Evolutionary conservation across 2,888 invertebrate species (phyloP).

Genomic region (Melinaea menophilus): DNA sequence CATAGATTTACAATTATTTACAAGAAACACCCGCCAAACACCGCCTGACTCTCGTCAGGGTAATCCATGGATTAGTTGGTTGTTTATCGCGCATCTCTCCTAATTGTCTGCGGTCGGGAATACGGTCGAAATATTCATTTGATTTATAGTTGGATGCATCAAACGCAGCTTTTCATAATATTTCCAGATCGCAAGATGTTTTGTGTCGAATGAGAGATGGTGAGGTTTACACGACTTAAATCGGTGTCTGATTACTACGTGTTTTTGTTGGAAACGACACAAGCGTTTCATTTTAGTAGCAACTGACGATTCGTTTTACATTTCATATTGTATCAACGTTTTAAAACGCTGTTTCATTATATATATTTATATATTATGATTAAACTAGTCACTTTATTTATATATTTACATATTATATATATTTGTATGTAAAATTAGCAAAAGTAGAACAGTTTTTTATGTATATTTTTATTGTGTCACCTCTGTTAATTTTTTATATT

Average conservation of each 20-base stretch:
- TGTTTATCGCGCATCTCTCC: conserved; percentile 65
- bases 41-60: conserved; percentile 65
- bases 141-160: conserved; percentile 58
- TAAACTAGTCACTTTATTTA: no score
- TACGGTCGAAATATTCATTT: conserved; percentile 56
- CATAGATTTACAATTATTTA: conserved; percentile 79
- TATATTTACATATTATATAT: no score
- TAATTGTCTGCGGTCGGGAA: conserved; percentile 68
- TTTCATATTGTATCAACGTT: conserved; percentile 1
- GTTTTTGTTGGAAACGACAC: conserved; percentile 63
- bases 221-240: conserved; percentile 56
- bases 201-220: conserved; percentile 66
- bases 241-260: conserved; percentile 49
- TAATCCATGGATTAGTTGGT: conserved; percentile 69
- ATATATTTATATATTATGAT: no score
- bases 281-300: conserved; percentile 35
- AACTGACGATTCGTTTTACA: conserved; percentile 15
- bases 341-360: conserved; percentile 1
- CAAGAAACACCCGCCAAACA: conserved; percentile 57
- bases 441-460: no score
- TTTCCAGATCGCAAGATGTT: conserved; percentile 70
- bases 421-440: no score
- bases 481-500: no score
- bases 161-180: conserved; percentile 64
- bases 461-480: no score